A percentile compares a stretch with the other conserved stretches of the same genome.
phyloP scores from a whole-genome alignment of 2,113 vertebrate genomes.

The Cyprinodon brontotheroides region DNA sequence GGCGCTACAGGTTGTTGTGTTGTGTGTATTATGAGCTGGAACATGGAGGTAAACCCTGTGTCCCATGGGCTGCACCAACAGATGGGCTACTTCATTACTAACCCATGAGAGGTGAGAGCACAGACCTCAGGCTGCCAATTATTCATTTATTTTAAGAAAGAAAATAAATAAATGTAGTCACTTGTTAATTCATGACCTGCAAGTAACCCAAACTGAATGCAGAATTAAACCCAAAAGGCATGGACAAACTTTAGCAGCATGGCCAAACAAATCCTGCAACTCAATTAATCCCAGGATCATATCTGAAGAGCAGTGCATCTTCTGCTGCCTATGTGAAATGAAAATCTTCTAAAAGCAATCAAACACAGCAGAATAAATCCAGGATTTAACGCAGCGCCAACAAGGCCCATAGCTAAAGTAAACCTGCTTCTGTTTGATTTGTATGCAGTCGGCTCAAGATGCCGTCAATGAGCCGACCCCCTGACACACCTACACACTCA shows the following conservation, averaged over 20 bases:
- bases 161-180: not conserved
- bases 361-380: constrained; percentile 6
- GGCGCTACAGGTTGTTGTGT: constrained; percentile 22
- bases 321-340: constrained; percentile 10
- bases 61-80: constrained; percentile 52
- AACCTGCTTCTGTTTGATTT: constrained; percentile 22
- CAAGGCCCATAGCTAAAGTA: constrained; percentile 11
- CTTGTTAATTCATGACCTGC: not conserved
- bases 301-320: not conserved
- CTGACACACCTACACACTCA: constrained; percentile 15
- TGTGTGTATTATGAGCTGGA: constrained; percentile 32
- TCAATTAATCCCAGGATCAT: not conserved
- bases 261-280: not conserved
- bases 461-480: constrained; percentile 18
- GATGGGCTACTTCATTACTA: constrained; percentile 68
- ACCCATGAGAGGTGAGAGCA: constrained; percentile 60
- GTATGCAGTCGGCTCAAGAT: constrained; percentile 28
- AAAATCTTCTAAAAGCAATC: constrained; percentile 20
- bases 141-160: not conserved
- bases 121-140: constrained; percentile 18
- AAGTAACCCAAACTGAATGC: not conserved
- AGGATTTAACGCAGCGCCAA: constrained; percentile 19
- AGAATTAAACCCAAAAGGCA: not conserved
- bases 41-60: constrained; percentile 52
- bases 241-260: not conserved